Evolutionary conservation across 2,797 vertebrate genomes (phyloP).

Genomic region (Sebastes reedi): DNA sequence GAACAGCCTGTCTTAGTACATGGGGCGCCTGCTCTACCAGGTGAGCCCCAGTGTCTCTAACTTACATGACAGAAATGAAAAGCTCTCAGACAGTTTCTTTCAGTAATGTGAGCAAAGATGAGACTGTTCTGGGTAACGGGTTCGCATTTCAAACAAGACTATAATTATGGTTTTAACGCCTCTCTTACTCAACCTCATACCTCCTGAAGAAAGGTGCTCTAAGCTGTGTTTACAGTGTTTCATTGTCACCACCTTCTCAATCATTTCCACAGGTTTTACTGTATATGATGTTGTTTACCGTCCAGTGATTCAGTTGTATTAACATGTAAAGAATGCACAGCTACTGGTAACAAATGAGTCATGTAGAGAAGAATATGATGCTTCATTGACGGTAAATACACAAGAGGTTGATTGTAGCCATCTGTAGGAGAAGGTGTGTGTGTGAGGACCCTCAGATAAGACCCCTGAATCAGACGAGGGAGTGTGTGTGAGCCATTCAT

Average conservation of each 20-base stretch:
- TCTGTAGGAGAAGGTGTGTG: slow-evolving; percentile 23
- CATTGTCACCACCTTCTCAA: slow-evolving; percentile 15
- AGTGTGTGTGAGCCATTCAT: slow-evolving; percentile 53
- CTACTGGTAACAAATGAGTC: slow-evolving; percentile 32
- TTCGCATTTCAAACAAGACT: slow-evolving; percentile 10
- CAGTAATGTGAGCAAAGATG: slow-evolving; percentile 6
- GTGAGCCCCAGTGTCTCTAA: neutral
- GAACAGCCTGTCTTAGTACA: neutral
- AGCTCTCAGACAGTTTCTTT: slow-evolving; percentile 24
- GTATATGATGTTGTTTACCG: slow-evolving; percentile 14
- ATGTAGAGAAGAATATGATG: slow-evolving; percentile 15
- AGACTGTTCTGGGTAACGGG: neutral
- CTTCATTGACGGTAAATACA: slow-evolving; percentile 42
- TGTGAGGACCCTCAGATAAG: slow-evolving; percentile 15
- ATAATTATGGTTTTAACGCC: slow-evolving; percentile 53
- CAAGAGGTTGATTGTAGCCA: slow-evolving; percentile 44
- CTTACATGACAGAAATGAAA: neutral
- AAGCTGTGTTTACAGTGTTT: slow-evolving; percentile 46
- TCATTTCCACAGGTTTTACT: slow-evolving; percentile 32
- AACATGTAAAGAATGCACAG: slow-evolving; percentile 44
- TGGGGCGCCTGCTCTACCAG: neutral
- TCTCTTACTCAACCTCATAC: slow-evolving; percentile 41
- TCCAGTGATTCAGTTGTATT: slow-evolving; percentile 20
- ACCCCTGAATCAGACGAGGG: slow-evolving; percentile 46
- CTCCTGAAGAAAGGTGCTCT: slow-evolving; percentile 22